These are phyloP conservation scores for Antheraea assamensis DNA, from an alignment of 2,888 invertebrate species.

Conservation along the genomic window DNA sequence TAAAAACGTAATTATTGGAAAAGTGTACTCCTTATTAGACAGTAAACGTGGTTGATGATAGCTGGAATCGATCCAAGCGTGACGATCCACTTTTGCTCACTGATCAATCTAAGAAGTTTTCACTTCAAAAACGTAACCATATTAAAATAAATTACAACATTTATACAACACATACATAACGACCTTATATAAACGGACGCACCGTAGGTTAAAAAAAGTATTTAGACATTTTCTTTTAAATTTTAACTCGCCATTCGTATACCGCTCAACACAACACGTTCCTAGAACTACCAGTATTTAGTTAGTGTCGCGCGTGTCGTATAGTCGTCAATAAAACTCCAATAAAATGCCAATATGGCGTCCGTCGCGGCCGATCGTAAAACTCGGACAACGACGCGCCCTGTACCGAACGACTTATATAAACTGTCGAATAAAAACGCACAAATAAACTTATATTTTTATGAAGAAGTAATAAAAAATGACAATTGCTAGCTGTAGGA, in stretches of 20 bases:
- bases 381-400: conserved; percentile 43
- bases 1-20: too few species aligned
- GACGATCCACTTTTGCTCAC: too few species aligned
- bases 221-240: background rate
- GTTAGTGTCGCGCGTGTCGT: conserved; percentile 12
- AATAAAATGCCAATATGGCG: conserved; percentile 54
- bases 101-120: too few species aligned
- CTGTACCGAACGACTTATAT: conserved; percentile 53
- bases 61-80: too few species aligned
- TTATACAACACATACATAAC: too few species aligned
- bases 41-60: too few species aligned
- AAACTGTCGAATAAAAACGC: conserved; percentile 68
- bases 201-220: background rate
- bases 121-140: too few species aligned
- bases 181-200: too few species aligned
- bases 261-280: background rate
- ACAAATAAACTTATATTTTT: conserved; percentile 63
- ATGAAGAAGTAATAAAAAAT: conserved; percentile 29
- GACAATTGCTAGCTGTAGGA: conserved; percentile 10
- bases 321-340: conserved; percentile 58
- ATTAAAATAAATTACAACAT: too few species aligned
- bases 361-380: conserved; percentile 58
- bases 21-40: too few species aligned
- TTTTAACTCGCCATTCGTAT: background rate
- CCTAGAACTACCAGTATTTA: conserved; percentile 7